These are phyloP conservation scores for Maniola jurtina DNA, from an alignment of 1,140 invertebrate species.

Conservation along the genomic window DNA sequence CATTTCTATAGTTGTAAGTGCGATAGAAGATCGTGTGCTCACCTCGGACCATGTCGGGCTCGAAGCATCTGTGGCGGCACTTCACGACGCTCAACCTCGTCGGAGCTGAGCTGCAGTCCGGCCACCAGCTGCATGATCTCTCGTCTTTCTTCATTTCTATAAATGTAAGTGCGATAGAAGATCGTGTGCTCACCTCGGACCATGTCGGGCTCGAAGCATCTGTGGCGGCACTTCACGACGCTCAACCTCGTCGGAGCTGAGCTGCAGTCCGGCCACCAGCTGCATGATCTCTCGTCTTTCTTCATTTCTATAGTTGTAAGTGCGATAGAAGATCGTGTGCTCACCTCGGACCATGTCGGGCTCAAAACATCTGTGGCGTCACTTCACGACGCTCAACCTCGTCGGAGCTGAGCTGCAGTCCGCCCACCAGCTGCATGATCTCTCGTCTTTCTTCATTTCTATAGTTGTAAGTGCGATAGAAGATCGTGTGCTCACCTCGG, in stretches of 20 bases:
- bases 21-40: background rate
- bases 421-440: slow-evolving; percentile 94
- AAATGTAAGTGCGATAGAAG: too few species aligned
- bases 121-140: slow-evolving; percentile 95
- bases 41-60: slow-evolving; percentile 69
- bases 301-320: slow-evolving; percentile 82
- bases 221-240: slow-evolving; percentile 81
- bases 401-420: slow-evolving; percentile 89
- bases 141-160: slow-evolving; percentile 91
- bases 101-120: slow-evolving; percentile 89
- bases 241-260: slow-evolving; percentile 88
- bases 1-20: too few species aligned
- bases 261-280: slow-evolving; percentile 90
- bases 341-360: slow-evolving; percentile 68
- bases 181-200: too few species aligned
- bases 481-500: slow-evolving; percentile 48
- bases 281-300: slow-evolving; percentile 95
- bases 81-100: slow-evolving; percentile 84
- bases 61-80: slow-evolving; percentile 80
- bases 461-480: slow-evolving; percentile 31
- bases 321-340: background rate
- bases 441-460: slow-evolving; percentile 94
- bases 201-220: slow-evolving; percentile 56
- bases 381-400: slow-evolving; percentile 84
- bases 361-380: slow-evolving; percentile 78